Conservation (phyloP, 92 coral and sea anemone genomes). For the Paragorgia papillata region DNA sequence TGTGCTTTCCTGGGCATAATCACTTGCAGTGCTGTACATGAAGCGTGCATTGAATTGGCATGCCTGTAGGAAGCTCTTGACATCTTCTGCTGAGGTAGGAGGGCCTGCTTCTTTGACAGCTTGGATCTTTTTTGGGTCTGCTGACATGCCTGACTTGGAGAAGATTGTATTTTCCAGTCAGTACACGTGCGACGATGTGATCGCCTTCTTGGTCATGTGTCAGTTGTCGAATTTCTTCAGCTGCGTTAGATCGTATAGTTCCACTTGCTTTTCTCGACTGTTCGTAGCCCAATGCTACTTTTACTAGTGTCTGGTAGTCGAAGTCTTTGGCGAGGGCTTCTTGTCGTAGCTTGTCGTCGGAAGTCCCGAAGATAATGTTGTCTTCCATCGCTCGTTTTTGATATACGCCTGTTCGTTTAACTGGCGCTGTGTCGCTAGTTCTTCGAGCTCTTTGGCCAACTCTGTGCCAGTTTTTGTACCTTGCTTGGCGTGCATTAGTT, state of each 20-base stretch:
- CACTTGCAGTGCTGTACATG: constrained; percentile 26
- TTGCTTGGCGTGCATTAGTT: constrained; percentile 39
- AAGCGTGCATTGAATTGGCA: constrained; percentile 36
- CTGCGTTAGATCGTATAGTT: neutral
- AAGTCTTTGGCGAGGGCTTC: no score
- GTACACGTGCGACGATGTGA: constrained; percentile 22
- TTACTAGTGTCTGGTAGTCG: no score
- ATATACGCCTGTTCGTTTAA: constrained; percentile 20
- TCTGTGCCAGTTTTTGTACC: constrained; percentile 31
- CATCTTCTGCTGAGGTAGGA: constrained; percentile 7
- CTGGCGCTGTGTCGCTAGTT: constrained; percentile 32
- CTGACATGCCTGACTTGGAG: constrained; percentile 31
- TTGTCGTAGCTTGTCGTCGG: constrained; percentile 20
- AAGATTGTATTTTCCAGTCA: constrained; percentile 33
- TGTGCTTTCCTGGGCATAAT: constrained; percentile 26
- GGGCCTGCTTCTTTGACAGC: constrained; percentile 14
- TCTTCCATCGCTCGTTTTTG: constrained; percentile 34
- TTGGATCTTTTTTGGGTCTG: constrained; percentile 38
- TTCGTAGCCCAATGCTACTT: no score
- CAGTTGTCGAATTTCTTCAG: neutral
- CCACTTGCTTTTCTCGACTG: constrained; percentile 33
- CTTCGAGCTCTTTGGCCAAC: constrained; percentile 15
- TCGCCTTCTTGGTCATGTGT: constrained; percentile 2
- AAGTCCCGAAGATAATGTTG: constrained; percentile 21
- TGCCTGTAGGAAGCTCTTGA: constrained; percentile 42